These are phyloP conservation scores for Embidobia sp. DNA, from an alignment of 2,888 invertebrate species.

Conservation along the genomic window DNA sequence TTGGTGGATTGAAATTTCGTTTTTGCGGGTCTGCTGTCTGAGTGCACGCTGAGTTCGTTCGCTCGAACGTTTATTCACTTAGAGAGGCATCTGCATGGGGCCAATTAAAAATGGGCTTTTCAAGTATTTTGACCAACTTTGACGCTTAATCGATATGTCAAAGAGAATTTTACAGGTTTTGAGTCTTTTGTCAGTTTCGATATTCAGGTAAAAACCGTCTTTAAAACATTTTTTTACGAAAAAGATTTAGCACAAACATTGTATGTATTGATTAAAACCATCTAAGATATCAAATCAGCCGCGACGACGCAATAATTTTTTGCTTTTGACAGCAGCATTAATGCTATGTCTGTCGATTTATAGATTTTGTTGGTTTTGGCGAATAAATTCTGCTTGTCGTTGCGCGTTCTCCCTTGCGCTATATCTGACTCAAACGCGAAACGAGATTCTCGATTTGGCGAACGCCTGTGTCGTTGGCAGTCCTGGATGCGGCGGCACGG, in stretches of 20 bases:
- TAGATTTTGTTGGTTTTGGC: slow-evolving; percentile 40
- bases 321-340: not conserved
- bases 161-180: too few relatives aligned
- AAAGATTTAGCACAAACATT: too few relatives aligned
- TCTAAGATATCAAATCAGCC: too few relatives aligned
- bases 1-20: slow-evolving; percentile 41
- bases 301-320: slow-evolving; percentile 25
- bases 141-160: too few relatives aligned
- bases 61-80: slow-evolving; percentile 7
- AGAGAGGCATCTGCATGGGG: too few relatives aligned
- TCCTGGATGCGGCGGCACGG: slow-evolving; percentile 73
- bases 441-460: slow-evolving; percentile 70
- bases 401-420: slow-evolving; percentile 42
- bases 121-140: too few relatives aligned
- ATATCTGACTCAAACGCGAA: slow-evolving; percentile 55
- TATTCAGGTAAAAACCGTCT: too few relatives aligned
- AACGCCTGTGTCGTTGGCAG: slow-evolving; percentile 71
- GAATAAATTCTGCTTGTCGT: slow-evolving; percentile 49
- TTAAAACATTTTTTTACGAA: too few relatives aligned
- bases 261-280: too few relatives aligned
- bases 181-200: too few relatives aligned
- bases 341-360: slow-evolving; percentile 15
- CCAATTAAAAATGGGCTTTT: too few relatives aligned
- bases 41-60: slow-evolving; percentile 1
- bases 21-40: not conserved